Conservation (phyloP, 2,113 vertebrate species). For the Dromiciops gliroides region DNA sequence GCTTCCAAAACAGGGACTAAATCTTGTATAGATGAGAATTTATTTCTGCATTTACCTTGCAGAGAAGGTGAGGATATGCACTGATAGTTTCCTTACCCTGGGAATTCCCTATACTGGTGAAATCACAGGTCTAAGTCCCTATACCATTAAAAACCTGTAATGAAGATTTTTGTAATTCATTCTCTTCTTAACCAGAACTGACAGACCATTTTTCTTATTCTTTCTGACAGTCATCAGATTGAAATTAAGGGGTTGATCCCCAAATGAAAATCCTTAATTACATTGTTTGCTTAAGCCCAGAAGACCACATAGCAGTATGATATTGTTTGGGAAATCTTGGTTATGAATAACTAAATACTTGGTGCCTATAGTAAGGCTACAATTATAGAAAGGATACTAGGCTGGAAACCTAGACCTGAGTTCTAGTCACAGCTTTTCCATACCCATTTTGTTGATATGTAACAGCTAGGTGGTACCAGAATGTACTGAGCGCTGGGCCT, state of each 20-base stretch:
- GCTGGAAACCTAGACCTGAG: neutral
- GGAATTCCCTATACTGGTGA: neutral
- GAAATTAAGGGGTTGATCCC: neutral
- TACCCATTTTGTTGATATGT: neutral
- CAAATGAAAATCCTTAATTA: neutral
- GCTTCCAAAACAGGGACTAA: neutral
- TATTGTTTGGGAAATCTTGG: neutral
- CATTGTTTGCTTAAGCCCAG: neutral
- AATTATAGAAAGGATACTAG: neutral
- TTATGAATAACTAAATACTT: neutral
- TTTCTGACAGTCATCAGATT: neutral
- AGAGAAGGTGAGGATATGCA: neutral
- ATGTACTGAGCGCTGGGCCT: neutral
- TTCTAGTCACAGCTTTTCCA: neutral
- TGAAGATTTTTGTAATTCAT: neutral
- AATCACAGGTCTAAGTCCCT: neutral
- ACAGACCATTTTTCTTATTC: neutral
- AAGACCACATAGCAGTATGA: neutral
- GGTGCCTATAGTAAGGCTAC: neutral
- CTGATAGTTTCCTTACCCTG: neutral
- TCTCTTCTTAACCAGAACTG: neutral
- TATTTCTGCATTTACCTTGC: neutral
- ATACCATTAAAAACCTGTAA: neutral
- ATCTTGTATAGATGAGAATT: conserved; percentile 8
- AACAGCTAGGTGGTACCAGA: neutral